Conservation (phyloP, 2,888 invertebrate species). For the Calephelis perditalis region DNA sequence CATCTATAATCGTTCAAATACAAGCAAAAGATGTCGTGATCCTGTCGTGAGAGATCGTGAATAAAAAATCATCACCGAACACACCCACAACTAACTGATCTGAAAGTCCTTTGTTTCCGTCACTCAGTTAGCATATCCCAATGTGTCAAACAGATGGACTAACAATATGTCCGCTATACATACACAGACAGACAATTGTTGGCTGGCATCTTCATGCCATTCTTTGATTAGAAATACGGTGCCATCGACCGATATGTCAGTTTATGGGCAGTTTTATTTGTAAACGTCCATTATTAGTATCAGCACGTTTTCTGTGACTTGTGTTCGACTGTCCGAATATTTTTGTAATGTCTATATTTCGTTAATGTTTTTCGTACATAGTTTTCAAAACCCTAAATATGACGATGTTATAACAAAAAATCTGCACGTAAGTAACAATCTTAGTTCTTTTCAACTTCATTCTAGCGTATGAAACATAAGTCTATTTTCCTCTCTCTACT, state of each 20-base stretch:
- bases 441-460: no score
- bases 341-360: no score
- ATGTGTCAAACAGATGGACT: neutral
- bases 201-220: slow-evolving; percentile 3
- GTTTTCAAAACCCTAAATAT: no score
- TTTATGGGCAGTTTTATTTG: slow-evolving; percentile 6
- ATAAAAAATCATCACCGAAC: neutral
- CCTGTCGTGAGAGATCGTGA: no score
- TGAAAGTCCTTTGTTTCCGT: neutral
- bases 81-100: slow-evolving; percentile 1
- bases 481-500: no score
- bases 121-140: neutral
- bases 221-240: slow-evolving; percentile 1
- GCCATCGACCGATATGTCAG: slow-evolving; percentile 12
- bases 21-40: no score
- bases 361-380: no score
- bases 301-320: slow-evolving; percentile 1
- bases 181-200: slow-evolving; percentile 1
- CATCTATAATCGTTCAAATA: no score
- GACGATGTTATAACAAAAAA: no score
- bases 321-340: neutral
- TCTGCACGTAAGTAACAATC: no score
- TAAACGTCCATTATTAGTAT: slow-evolving; percentile 3
- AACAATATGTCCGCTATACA: slow-evolving; percentile 8
- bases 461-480: no score